Conservation (phyloP, 2,797 vertebrate genomes). For the Gymnopithys bicolor region DNA sequence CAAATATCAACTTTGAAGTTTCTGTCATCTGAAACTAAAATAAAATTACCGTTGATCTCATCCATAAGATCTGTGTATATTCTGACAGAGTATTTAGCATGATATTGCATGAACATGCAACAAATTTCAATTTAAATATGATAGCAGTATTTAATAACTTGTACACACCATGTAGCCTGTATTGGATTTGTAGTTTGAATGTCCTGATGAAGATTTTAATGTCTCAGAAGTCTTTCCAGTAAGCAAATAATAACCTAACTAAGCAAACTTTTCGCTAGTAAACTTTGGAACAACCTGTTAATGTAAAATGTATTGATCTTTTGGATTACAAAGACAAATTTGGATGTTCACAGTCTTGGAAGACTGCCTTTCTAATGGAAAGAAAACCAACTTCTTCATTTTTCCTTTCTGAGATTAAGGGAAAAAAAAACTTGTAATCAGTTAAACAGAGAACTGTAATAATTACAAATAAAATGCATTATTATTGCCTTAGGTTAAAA, state of each 20-base stretch:
- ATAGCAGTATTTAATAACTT: neutral
- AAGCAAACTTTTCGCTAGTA: neutral
- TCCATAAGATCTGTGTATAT: neutral
- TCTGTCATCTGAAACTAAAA: neutral
- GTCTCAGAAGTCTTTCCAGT: neutral
- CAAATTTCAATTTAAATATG: neutral
- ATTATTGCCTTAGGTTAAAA: neutral
- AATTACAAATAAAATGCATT: neutral
- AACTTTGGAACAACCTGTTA: neutral
- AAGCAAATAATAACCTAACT: neutral
- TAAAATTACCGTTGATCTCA: neutral
- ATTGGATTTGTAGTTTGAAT: neutral
- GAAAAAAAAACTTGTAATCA: neutral
- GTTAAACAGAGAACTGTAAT: neutral
- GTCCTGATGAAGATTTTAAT: neutral
- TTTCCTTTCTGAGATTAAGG: neutral
- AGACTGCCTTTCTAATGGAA: neutral
- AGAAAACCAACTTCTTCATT: neutral
- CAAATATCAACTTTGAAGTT: neutral
- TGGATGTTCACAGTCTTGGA: neutral
- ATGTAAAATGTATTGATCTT: neutral
- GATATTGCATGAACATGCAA: neutral
- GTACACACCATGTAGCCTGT: neutral
- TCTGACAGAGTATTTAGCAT: neutral
- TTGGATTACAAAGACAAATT: neutral